Base-by-base conservation (phyloP, 1,140 invertebrate genomes). In the Coenobita brevimanus region DNA sequence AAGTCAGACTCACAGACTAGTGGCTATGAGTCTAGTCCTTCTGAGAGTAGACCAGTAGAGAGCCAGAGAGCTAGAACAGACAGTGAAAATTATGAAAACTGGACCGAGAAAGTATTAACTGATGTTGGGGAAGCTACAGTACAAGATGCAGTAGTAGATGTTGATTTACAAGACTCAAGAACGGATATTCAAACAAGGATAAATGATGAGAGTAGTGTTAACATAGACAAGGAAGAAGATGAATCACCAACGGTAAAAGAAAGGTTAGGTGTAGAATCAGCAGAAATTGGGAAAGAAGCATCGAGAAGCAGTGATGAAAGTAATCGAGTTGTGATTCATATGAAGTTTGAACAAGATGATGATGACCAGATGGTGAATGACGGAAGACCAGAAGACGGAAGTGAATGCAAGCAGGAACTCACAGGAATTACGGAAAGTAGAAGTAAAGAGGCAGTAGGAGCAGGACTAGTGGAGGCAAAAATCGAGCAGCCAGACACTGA, bases 1-100 rank as follows among this genome's bases (percentile, higher is more conserved):
- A 86, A 86, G 13, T 86, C 84, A n/a, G 84, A 86, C 30, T 86
- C 84, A 3, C 84, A 86, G 62, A 86, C 84, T 21, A 86, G 84
- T 67, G 84, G 84, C 4, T 86, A 86, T 50, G 84, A 86, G 17
- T 86, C 83, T n/a, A 86, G 83, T 64, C 33, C 64, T n/a, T 86
- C 84, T 24, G 84, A 86, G 27, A 64, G 43, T 54, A 38, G 27
- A 50, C 69, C 46, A n/a, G 75, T 46, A 46, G 50, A 46, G n/a
- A 46, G 27, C 46, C 75, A 24, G 54, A 54, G 2, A 76, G 41
- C 15, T 17, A 50, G 64, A n/a, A 36, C 24, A 38, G 33, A 43
- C 21, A 41, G 21, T 41, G 38, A 36, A 27, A 76, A 41, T 41
- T 3, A 21, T 4, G 33, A 81, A 41, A 36, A 24, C 1, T 10